Conservation (phyloP, 2,113 vertebrate species). For the Pantherophis guttatus region DNA sequence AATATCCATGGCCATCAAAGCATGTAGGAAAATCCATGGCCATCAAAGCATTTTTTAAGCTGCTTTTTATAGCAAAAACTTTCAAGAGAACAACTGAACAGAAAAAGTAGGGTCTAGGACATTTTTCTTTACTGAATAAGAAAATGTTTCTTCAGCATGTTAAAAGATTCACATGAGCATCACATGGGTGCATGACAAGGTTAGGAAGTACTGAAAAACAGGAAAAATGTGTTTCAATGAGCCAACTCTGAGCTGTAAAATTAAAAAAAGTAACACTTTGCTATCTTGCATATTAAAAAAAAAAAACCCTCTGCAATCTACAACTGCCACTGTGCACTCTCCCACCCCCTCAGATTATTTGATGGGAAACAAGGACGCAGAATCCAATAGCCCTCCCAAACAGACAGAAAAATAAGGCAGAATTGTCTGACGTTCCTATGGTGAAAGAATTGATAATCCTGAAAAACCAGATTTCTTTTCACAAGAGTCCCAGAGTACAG, state of each 20-base stretch:
- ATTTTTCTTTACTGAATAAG: conserved; percentile 1
- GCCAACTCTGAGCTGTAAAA: neutral
- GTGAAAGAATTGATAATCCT: neutral
- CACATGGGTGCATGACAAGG: neutral
- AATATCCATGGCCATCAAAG: conserved; percentile 50
- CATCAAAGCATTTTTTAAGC: conserved; percentile 28
- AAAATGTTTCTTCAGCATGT: conserved; percentile 15
- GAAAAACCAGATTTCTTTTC: neutral
- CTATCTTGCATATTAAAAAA: neutral
- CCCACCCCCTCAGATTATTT: neutral
- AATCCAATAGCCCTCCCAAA: neutral
- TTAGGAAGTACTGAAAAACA: neutral
- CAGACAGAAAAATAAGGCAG: neutral
- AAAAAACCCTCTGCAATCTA: neutral
- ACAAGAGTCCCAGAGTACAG: neutral
- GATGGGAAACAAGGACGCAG: neutral
- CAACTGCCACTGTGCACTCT: neutral
- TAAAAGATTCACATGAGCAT: neutral
- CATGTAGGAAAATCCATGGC: conserved; percentile 33
- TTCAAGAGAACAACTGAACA: conserved; percentile 50
- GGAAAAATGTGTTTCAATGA: neutral
- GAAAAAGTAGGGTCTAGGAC: neutral
- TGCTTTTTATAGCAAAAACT: conserved; percentile 33
- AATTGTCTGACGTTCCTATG: neutral
- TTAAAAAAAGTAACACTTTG: neutral